Evolutionary conservation across 2,113 vertebrate genomes (phyloP), one percentile per base, ranked within the genome.

Genomic region (Grammomys dolichurus): DNA sequence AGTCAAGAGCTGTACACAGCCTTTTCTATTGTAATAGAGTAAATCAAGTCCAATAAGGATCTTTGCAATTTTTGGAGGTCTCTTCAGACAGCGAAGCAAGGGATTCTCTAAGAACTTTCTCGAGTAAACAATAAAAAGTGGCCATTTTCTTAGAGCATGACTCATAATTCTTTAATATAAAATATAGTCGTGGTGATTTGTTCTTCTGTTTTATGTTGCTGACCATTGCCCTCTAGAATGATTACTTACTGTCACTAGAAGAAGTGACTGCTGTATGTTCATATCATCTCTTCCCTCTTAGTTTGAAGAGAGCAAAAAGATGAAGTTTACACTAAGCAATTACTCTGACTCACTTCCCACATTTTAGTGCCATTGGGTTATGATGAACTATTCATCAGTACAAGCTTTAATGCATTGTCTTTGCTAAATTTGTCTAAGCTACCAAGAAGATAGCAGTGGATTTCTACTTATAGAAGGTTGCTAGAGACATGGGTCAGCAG

Each of bases 91-190:
- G 40, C 40, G 40, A 40, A 40, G 40, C 40, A 40, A 40, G 40
- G 40, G 40, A 26, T 85, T n/a, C 22, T 43, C 31, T 75, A 54
- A 84, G 86, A 78, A 31, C 70, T 90, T 7, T 87, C 40, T 72
- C 95, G 56, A 85, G 65, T 82, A 77, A 48, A 87, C 22, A 92
- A 67, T 67, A 84, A 92, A 82, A 94, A 70, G 13, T 40, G 48
- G 54, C 36, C 40, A 90, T 22, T 70, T 95, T 95, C 28, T 80
- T 96, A 60, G 65, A 12, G 11, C 48, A 60, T 93, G 63, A 94
- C 67, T 96, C 19, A 9, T 93, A 72, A 54, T 90, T 90, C 60
- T 88, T 85, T 73, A 90, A 65, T 75, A 70, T 75, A 80, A 89
- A 91, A 58, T 77, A 58, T 36, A 36, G 46, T 82, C 19, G 2